Evolutionary conservation across 2,113 vertebrate genomes (phyloP), one percentile per base, ranked within the genome.

Genomic region (Archilochus colubris): DNA sequence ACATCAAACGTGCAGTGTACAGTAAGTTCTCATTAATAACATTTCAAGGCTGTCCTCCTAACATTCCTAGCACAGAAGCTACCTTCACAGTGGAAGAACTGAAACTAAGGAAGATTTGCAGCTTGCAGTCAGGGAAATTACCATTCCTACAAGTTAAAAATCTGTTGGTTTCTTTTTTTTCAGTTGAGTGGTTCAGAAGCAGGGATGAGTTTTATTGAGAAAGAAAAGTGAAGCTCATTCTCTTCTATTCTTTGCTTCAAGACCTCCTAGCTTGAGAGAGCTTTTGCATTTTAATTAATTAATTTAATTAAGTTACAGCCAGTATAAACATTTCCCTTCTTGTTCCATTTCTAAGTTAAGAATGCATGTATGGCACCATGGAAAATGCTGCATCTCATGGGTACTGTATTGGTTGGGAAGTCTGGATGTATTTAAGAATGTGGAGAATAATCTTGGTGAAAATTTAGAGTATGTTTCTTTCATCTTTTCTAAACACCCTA

Each of bases 11-110:
- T 80, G 89, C 88, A 90, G 67, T 27, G 68, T 79, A 92, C 50
- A 53, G 69, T 89, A 76, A 81, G 79, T 88, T 92, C 57, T 94
- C 88, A 89, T 95, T 95, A 96, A 95, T 96, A 96, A 90, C 59
- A 82, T 96, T 94, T 96, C 94, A 95, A 93, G 79, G 59, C 79
- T 54, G 69, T 79, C 79, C 57, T 96, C 90, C 76, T 90, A 51
- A 95, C 91, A 78, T 91, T 96, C 63, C 23, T 79, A 78, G 22
- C 36, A 73, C 51, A 91, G 76, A 94, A 93, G 59, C 82, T 86
- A 76, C 63, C 87, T 87, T 96, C 57, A 79, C 50, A 50, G 38
- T 63, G 33, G 61, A 81, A 91, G 83, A 81, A 67, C 46, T 78
- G 46, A 89, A 87, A 51, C 16, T 70, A 66, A 59, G 62, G 82